Evolutionary conservation across 2,888 invertebrate genomes (phyloP).

Genomic region (Notodonta ziczac): DNA sequence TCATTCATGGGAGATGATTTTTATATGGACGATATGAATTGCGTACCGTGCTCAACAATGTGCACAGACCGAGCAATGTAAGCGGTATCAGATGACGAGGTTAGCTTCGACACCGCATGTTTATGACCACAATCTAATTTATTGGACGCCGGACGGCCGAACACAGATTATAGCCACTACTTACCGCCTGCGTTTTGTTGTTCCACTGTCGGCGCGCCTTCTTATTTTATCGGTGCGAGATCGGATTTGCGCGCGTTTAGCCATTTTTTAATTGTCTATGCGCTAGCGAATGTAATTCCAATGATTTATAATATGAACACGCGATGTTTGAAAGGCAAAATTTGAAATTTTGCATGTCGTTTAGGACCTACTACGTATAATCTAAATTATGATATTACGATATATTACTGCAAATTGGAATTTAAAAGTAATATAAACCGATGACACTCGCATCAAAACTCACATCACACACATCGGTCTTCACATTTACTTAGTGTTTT

Average conservation of each 20-base stretch:
- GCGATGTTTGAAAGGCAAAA: neutral
- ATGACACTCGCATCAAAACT: too few relatives aligned
- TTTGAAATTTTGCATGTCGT: neutral
- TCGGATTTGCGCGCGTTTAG: constrained; percentile 30
- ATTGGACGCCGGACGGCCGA: constrained; percentile 55
- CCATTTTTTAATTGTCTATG: constrained; percentile 23
- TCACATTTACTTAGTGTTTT: too few relatives aligned
- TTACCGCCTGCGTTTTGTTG: constrained; percentile 48
- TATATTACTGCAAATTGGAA: too few relatives aligned
- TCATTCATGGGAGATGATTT: neutral
- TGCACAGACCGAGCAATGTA: constrained; percentile 50
- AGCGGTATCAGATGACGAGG: constrained; percentile 72
- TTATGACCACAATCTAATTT: constrained; percentile 72
- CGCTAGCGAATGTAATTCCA: constrained; percentile 13
- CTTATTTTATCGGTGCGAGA: constrained; percentile 31
- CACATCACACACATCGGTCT: too few relatives aligned
- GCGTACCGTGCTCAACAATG: constrained; percentile 36
- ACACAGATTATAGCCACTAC: constrained; percentile 50
- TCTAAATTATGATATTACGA: too few relatives aligned
- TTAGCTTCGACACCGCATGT: constrained; percentile 61
- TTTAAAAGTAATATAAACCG: too few relatives aligned
- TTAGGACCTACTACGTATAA: too few relatives aligned
- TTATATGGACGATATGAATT: constrained; percentile 5
- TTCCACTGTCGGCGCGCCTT: constrained; percentile 18
- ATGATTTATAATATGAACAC: neutral